A percentile compares a stretch with the other conserved stretches of the same genome.
These are phyloP conservation scores for Hipposideros larvatus DNA, from an alignment of 2,797 vertebrate genomes.

Conservation along the genomic window DNA sequence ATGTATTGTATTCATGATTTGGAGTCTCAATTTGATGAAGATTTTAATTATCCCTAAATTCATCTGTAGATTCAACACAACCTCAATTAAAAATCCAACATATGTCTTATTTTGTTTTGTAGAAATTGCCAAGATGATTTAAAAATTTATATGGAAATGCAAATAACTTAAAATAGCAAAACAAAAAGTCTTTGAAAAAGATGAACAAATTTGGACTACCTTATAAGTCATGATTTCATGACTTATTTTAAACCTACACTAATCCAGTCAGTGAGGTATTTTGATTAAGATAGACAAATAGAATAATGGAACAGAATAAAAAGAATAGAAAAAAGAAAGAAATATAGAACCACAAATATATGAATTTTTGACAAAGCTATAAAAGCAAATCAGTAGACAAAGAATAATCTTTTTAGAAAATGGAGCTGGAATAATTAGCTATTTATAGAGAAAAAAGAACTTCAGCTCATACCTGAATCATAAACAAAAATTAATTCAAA, in stretches of 20 bases:
- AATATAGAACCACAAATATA: neutral
- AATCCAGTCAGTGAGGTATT: neutral
- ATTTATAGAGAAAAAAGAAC: neutral
- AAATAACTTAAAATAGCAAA: neutral
- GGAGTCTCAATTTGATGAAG: neutral
- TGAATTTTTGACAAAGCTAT: neutral
- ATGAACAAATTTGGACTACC: neutral
- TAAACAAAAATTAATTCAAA: neutral
- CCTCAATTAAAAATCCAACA: neutral
- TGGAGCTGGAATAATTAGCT: neutral
- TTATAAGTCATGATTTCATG: neutral
- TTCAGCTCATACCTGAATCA: neutral
- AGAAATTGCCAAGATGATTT: neutral
- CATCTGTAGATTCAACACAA: neutral
- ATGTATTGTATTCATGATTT: neutral
- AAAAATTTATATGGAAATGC: neutral
- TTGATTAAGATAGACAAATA: neutral
- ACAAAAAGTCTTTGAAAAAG: neutral
- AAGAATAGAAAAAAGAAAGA: neutral
- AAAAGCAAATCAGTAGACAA: neutral
- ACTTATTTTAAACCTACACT: neutral
- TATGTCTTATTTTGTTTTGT: neutral
- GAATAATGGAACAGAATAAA: neutral
- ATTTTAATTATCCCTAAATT: neutral
- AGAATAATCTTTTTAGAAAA: neutral